Evolutionary conservation across 2,113 vertebrate species (phyloP).

Genomic region (Benitochromis conjunctus): DNA sequence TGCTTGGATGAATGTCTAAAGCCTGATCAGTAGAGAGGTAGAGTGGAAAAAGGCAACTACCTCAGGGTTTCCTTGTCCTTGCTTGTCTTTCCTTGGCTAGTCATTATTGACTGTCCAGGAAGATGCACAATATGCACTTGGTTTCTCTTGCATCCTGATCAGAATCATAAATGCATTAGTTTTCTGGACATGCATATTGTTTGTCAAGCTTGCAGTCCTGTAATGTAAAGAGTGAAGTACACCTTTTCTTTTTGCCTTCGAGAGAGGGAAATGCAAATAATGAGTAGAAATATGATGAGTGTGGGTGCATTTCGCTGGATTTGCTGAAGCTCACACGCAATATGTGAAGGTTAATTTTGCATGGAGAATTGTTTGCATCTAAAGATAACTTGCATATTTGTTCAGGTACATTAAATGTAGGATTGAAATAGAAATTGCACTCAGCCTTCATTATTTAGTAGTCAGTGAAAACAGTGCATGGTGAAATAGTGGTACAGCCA

Average conservation of each 20-base stretch:
- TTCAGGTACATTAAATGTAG: neutral
- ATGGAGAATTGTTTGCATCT: neutral
- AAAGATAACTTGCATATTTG: neutral
- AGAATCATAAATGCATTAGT: neutral
- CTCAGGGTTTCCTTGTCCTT: neutral
- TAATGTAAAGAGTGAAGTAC: neutral
- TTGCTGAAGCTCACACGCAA: neutral
- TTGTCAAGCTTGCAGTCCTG: neutral
- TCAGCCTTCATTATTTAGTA: neutral
- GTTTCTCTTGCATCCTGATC: neutral
- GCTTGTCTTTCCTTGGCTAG: neutral
- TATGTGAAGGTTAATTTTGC: neutral
- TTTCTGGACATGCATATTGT: neutral
- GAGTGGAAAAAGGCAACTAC: neutral
- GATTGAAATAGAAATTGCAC: neutral
- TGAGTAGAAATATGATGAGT: neutral
- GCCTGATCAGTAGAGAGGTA: neutral
- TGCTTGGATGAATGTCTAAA: neutral
- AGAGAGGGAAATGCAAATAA: neutral
- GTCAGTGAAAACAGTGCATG: neutral
- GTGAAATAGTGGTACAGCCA: neutral
- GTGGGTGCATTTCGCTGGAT: neutral
- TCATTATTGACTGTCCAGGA: slow-evolving; percentile 2
- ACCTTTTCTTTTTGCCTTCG: neutral
- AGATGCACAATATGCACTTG: neutral